Base-by-base conservation (phyloP, 2,797 vertebrate species). In the Podargus strigoides region DNA sequence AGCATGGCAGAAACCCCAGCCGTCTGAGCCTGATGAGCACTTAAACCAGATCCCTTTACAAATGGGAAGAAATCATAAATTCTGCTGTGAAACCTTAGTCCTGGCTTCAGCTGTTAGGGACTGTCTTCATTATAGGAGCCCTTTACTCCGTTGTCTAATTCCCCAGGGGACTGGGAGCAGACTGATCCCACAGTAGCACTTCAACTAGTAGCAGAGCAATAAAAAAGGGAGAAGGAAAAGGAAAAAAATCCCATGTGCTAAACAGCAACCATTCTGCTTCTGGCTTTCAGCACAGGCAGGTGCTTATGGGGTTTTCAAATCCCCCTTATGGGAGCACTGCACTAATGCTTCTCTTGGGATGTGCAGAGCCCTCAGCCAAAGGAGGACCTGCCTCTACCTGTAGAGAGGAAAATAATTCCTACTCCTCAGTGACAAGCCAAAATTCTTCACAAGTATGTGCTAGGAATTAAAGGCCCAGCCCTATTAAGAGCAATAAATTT, bases 401-500 rank as follows among this genome's bases (percentile, higher is more conserved):
- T 42, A 93, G 67, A 88, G 69, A 84, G 76, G 73, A 93, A 94
- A 95, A 93, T 91, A 95, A 96, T 95, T 96, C 92, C 96, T 91
- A 44, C 75, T 87, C 13, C 75, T 95, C 83, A 62, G 64, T 96
- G 94, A 95, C 92, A 96, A 96, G 95, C 95, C 95, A 97, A 97
- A 96, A 96, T 96, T 96, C 95, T 94, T 96, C 95, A 75, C 89
- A 87, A 91, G 68, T 88, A 96, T 94, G 95, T 37, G 10, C 89
- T 86, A 85, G 78, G 94, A 96, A 94, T 91, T 96, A 94, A 95
- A 93, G 94, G 68, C 95, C 95, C 94, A 94, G 86, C 89, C 95
- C 96, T 95, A 94, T 94, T 95, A 95, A 96, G 32, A 96, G 87
- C 90, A 95, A 85, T 96, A 97, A 96, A 96, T 96, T 95, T 96